phyloP scores from a whole-genome alignment of 2,113 vertebrate species.

The Rhipidura dahli region DNA sequence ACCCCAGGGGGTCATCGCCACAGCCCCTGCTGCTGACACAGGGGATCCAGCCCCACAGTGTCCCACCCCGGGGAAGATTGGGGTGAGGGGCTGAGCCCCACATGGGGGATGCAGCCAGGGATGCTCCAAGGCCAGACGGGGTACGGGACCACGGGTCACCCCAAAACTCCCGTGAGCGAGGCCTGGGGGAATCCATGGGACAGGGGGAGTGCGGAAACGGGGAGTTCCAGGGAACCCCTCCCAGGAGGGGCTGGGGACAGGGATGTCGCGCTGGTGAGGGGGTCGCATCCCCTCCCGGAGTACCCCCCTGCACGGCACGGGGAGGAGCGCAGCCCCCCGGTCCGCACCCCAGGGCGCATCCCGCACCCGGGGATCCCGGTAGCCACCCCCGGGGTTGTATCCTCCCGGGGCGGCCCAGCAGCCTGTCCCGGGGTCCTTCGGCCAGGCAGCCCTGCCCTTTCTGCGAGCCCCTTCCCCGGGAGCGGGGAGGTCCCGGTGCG shows the following conservation, averaged over 20 bases:
- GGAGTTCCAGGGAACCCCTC: accelerated
- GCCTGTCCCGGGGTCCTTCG: neutral
- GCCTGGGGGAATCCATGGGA: neutral
- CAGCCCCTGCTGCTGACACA: neutral
- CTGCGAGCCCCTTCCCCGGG: neutral
- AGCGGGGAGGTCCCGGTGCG: neutral
- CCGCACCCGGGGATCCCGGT: neutral
- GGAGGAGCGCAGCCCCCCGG: neutral
- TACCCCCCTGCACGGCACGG: neutral
- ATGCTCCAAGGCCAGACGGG: neutral
- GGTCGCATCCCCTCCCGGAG: neutral
- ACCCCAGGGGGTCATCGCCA: accelerated
- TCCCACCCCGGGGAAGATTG: accelerated
- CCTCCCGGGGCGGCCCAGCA: neutral
- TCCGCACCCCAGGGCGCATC: neutral
- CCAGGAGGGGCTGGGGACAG: neutral
- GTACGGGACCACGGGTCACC: neutral
- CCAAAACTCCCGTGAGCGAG: neutral
- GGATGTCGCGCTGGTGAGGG: no score
- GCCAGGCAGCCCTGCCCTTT: no score
- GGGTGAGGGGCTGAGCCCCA: neutral
- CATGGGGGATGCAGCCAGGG: neutral
- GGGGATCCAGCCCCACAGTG: neutral
- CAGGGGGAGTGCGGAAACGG: neutral
- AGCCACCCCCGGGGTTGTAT: neutral